Conservation (phyloP, 2,113 vertebrate genomes). For the Pongo abelii region DNA sequence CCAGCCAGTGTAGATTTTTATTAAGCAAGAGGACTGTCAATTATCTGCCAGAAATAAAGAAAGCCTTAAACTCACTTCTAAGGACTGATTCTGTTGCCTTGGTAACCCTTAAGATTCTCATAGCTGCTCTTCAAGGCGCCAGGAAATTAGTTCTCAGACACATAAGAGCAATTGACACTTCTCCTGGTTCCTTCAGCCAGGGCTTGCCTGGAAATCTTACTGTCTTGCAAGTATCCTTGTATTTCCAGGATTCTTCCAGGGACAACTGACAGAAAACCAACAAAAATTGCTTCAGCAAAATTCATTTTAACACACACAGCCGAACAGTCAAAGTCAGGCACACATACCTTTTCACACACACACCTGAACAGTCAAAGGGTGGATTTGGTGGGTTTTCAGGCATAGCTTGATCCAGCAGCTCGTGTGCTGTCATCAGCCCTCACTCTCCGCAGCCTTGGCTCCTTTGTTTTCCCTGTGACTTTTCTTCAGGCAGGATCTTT, state of each 20-base stretch:
- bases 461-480: neutral
- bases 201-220: conserved; percentile 88
- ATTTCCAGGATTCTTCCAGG: neutral
- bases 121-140: neutral
- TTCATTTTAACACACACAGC: neutral
- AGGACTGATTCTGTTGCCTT: conserved; percentile 13
- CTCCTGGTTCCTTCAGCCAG: conserved; percentile 72
- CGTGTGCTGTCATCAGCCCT: neutral
- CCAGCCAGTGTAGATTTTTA: neutral
- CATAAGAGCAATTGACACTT: neutral
- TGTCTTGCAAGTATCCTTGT: conserved; percentile 78
- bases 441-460: neutral
- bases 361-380: neutral
- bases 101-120: neutral
- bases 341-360: neutral
- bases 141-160: neutral
- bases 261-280: neutral
- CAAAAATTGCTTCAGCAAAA: neutral
- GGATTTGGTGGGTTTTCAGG: neutral
- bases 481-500: neutral
- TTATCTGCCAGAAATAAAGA: conserved; percentile 34
- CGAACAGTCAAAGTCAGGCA: neutral
- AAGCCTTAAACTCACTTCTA: conserved; percentile 10
- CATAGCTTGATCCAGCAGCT: neutral
- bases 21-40: neutral